phyloP scores from a whole-genome alignment of 1,140 invertebrate species.

The Vollenhovia emeryi region DNA sequence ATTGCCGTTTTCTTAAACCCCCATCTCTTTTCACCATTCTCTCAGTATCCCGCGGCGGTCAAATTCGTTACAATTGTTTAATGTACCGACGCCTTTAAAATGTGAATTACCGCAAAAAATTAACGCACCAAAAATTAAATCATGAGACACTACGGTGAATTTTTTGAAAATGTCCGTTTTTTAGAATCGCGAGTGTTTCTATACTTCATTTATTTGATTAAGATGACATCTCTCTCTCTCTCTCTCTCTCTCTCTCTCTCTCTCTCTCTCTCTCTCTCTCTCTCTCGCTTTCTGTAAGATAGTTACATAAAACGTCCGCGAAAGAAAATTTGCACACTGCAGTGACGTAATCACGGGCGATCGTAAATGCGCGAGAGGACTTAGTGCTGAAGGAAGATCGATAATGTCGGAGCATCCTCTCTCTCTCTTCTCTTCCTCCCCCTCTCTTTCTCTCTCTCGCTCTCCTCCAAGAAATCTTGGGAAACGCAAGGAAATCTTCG shows the following conservation, averaged over 20 bases:
- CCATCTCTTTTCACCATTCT: slow-evolving; percentile 35
- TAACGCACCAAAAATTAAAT: not conserved
- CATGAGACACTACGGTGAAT: not conserved
- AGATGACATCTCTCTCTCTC: not conserved
- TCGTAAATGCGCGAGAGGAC: slow-evolving; percentile 36
- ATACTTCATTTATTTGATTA: not conserved
- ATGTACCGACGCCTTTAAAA: slow-evolving; percentile 60
- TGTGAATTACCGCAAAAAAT: not conserved
- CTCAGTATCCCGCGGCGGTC: slow-evolving; percentile 18
- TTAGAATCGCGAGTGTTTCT: not conserved
- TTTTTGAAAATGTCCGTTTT: not conserved
- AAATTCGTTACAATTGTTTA: slow-evolving; percentile 80
- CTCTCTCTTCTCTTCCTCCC: not conserved
- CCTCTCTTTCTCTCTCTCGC: not conserved
- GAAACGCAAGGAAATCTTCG: slow-evolving; percentile 53
- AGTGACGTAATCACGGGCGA: slow-evolving; percentile 36
- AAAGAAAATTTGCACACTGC: slow-evolving; percentile 1
- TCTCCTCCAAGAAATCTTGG: slow-evolving; percentile 35
- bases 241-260: too few relatives aligned
- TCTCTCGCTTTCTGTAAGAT: too few relatives aligned
- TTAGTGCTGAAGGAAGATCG: slow-evolving; percentile 48
- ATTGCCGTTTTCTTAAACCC: slow-evolving; percentile 63
- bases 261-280: too few relatives aligned
- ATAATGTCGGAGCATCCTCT: slow-evolving; percentile 14
- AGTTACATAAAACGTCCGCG: not conserved